Conservation (phyloP, 2,113 vertebrate species). For the Stictonetta naevosa region DNA sequence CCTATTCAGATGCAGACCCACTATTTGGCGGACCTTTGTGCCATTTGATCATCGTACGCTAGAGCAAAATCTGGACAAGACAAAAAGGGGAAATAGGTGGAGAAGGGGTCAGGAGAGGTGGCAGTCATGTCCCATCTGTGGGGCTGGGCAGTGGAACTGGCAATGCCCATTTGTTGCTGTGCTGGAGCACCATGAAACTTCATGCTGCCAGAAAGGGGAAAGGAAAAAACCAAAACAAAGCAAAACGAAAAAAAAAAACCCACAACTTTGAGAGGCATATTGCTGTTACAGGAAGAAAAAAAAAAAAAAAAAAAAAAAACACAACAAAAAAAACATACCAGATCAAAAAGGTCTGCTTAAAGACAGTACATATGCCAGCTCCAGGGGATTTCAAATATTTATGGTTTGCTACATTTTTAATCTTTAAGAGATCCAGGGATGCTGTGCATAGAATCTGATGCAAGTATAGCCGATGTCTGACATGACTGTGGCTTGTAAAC, state of each 20-base stretch:
- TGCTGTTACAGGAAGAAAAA: background rate
- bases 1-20: background rate
- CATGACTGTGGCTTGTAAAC: background rate
- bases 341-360: constrained; percentile 80
- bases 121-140: background rate
- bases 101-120: background rate
- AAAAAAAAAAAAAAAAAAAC: constrained; percentile 36
- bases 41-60: background rate
- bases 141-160: background rate
- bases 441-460: constrained; percentile 12
- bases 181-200: background rate
- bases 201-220: background rate
- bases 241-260: background rate
- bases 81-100: background rate
- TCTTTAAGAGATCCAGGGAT: constrained; percentile 71
- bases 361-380: constrained; percentile 78
- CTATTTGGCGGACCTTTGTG: background rate
- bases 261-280: background rate
- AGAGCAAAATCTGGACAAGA: background rate
- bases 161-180: background rate
- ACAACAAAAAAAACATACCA: constrained; percentile 62
- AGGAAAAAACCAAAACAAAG: background rate
- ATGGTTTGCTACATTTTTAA: constrained; percentile 82
- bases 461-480: constrained; percentile 3
- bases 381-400: constrained; percentile 83